A percentile compares a stretch with the other conserved stretches of the same genome.
phyloP scores from a whole-genome alignment of 2,888 invertebrate species.

The Myathropa florea region DNA sequence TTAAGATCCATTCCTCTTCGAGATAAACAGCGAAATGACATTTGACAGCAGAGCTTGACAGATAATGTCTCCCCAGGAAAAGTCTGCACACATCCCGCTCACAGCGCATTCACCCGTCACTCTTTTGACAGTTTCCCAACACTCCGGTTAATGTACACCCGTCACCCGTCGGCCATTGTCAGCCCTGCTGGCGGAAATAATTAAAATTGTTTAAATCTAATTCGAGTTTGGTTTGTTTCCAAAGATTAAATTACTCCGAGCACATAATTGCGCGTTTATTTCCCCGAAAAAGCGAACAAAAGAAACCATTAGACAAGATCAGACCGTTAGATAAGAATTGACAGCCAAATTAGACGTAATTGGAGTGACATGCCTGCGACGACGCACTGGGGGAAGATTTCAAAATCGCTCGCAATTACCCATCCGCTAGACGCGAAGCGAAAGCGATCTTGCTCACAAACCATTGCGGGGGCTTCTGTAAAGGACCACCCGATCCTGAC shows the following conservation, averaged over 20 bases:
- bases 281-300: not conserved
- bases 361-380: conserved; percentile 28
- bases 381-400: conserved; percentile 8
- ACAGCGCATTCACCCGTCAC: not conserved
- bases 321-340: conserved; percentile 48
- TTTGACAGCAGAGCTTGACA: no score
- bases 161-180: not conserved
- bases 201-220: conserved; percentile 52
- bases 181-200: conserved; percentile 45
- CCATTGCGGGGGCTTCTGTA: not conserved
- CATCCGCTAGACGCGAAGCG: conserved; percentile 18
- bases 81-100: not conserved
- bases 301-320: conserved; percentile 35
- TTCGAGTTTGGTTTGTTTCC: conserved; percentile 24
- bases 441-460: not conserved
- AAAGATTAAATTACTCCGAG: conserved; percentile 29
- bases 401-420: conserved; percentile 46
- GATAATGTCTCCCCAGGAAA: no score
- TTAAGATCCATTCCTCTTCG: no score
- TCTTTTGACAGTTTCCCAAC: not conserved
- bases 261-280: conserved; percentile 40
- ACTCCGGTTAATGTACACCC: not conserved
- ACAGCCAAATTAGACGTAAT: conserved; percentile 55
- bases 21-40: no score
- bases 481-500: not conserved